These are phyloP conservation scores for Melolontha melolontha DNA, from an alignment of 2,888 invertebrate species.

Conservation along the genomic window DNA sequence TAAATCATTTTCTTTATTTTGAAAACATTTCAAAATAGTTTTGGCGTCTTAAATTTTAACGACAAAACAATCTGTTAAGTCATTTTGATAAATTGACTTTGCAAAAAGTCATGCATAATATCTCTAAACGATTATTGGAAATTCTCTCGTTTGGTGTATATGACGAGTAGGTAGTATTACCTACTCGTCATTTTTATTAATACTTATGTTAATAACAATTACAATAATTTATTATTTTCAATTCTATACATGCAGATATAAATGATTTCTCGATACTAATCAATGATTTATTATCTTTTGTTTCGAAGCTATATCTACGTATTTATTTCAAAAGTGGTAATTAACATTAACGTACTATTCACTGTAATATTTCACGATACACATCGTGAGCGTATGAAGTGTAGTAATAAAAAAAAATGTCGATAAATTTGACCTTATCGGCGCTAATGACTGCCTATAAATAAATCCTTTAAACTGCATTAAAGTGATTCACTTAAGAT, in stretches of 20 bases:
- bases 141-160: too few species aligned
- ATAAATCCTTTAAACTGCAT: conserved; percentile 34
- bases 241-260: neutral
- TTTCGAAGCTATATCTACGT: neutral
- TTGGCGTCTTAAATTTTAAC: too few species aligned
- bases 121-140: too few species aligned
- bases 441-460: conserved; percentile 35
- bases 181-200: too few species aligned
- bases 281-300: neutral
- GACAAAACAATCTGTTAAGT: too few species aligned
- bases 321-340: neutral
- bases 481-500: conserved; percentile 38
- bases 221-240: neutral
- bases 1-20: too few species aligned
- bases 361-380: conserved; percentile 18
- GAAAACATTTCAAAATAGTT: too few species aligned
- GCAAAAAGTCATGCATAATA: too few species aligned
- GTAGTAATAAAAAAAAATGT: conserved; percentile 10
- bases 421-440: conserved; percentile 38
- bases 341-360: neutral
- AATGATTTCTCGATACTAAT: neutral
- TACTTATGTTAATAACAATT: too few species aligned
- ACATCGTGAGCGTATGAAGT: conserved; percentile 13
- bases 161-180: too few species aligned
- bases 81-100: too few species aligned